A percentile compares a stretch with the other conserved stretches of the same genome.
Evolutionary conservation across 2,113 vertebrate genomes (phyloP).

Genomic region (Zosterops borbonicus): DNA sequence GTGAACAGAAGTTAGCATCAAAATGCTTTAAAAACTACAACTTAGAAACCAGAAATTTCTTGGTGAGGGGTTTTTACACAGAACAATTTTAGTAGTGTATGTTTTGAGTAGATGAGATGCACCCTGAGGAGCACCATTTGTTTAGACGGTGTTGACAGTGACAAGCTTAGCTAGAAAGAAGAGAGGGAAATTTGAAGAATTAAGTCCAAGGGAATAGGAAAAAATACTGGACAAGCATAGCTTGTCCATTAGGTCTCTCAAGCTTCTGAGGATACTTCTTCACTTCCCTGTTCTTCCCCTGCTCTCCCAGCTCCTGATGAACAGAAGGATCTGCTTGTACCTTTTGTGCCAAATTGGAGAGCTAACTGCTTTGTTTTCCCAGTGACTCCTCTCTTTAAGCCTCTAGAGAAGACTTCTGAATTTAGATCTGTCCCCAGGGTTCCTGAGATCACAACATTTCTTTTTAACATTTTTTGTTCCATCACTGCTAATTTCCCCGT

Average conservation of each 20-base stretch:
- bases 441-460: background rate
- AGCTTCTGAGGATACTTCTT: background rate
- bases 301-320: background rate
- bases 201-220: background rate
- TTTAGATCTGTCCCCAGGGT: background rate
- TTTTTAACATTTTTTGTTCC: background rate
- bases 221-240: background rate
- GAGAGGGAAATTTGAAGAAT: background rate
- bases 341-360: background rate
- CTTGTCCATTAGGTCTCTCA: background rate
- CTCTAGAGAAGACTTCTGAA: background rate
- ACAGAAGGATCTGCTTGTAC: background rate
- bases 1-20: background rate
- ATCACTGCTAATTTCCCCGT: background rate
- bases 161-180: background rate
- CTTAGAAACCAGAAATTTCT: background rate
- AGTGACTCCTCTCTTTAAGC: background rate
- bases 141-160: background rate
- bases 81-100: background rate
- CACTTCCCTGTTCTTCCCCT: background rate
- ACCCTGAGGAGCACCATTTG: background rate
- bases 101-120: background rate
- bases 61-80: background rate
- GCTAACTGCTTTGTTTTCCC: background rate
- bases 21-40: background rate